A percentile compares a stretch with the other conserved stretches of the same genome.
Evolutionary conservation across 2,888 invertebrate species (phyloP).

Genomic region (Actias luna): DNA sequence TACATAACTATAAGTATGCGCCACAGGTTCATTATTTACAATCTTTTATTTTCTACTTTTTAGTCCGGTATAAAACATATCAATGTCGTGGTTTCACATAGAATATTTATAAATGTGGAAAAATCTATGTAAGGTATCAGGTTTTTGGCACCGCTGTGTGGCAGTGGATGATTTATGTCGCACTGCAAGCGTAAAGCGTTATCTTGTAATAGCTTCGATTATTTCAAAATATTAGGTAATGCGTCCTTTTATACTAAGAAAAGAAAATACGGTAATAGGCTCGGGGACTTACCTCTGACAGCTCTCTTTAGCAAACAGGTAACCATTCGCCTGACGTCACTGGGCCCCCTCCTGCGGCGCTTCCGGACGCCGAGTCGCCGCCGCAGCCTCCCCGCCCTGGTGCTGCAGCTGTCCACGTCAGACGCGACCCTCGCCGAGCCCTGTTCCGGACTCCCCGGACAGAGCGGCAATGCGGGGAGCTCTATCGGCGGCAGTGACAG

Average conservation of each 20-base stretch:
- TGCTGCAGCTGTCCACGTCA: slow-evolving; percentile 3
- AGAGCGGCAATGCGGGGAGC: slow-evolving; percentile 33
- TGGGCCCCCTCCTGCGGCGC: slow-evolving; percentile 33
- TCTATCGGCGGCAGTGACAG: slow-evolving; percentile 52
- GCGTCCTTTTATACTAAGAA: not conserved
- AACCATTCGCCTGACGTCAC: slow-evolving; percentile 59
- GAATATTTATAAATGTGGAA: too few species aligned
- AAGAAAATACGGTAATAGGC: not conserved
- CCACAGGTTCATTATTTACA: too few species aligned
- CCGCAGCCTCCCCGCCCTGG: slow-evolving; percentile 18
- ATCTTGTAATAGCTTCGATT: too few species aligned
- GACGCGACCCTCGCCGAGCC: slow-evolving; percentile 25
- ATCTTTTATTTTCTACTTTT: too few species aligned
- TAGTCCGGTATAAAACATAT: too few species aligned
- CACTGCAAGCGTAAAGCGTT: too few species aligned
- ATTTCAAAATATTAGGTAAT: too few species aligned
- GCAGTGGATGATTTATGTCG: too few species aligned
- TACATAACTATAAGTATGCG: too few species aligned
- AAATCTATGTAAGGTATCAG: too few species aligned
- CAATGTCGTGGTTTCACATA: too few species aligned
- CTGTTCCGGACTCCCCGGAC: slow-evolving; percentile 21
- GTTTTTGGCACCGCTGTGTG: too few species aligned
- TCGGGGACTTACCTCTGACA: slow-evolving; percentile 47
- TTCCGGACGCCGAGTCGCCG: slow-evolving; percentile 41
- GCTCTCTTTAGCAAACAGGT: slow-evolving; percentile 56